Evolutionary conservation across 2,113 vertebrate species (phyloP).

Genomic region (Salvelinus sp.): DNA sequence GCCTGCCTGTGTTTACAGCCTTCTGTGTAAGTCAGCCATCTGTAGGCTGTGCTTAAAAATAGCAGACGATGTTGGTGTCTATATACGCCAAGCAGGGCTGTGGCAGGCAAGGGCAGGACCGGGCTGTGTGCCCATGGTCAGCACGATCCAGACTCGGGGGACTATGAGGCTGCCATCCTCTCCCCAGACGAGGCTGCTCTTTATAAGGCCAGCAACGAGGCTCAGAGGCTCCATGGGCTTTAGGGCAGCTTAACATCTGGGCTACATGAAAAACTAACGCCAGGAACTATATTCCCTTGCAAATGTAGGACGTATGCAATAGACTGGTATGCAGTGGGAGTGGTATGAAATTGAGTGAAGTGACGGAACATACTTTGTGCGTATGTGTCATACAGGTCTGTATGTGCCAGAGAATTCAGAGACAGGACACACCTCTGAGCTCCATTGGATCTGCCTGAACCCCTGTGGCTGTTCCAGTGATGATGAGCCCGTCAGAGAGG

Average conservation of each 20-base stretch:
- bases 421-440: slow-evolving; percentile 70
- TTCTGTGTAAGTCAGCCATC: slow-evolving; percentile 33
- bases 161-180: slow-evolving; percentile 15
- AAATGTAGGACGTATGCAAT: too few species aligned
- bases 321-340: neutral
- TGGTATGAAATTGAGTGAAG: neutral
- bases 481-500: slow-evolving; percentile 82
- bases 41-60: slow-evolving; percentile 60
- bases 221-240: neutral
- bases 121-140: slow-evolving; percentile 34
- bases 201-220: slow-evolving; percentile 3
- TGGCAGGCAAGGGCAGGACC: slow-evolving; percentile 19
- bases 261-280: neutral
- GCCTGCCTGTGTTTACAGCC: slow-evolving; percentile 49
- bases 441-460: slow-evolving; percentile 70
- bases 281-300: neutral
- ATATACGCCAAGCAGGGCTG: slow-evolving; percentile 29
- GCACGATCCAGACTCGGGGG: slow-evolving; percentile 2
- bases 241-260: neutral
- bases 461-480: slow-evolving; percentile 81
- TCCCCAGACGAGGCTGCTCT: slow-evolving; percentile 15
- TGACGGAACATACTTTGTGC: neutral
- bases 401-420: neutral
- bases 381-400: too few species aligned
- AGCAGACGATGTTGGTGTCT: slow-evolving; percentile 39